Evolutionary conservation across 2,113 vertebrate genomes (phyloP).

Genomic region (Notechis scutatus): DNA sequence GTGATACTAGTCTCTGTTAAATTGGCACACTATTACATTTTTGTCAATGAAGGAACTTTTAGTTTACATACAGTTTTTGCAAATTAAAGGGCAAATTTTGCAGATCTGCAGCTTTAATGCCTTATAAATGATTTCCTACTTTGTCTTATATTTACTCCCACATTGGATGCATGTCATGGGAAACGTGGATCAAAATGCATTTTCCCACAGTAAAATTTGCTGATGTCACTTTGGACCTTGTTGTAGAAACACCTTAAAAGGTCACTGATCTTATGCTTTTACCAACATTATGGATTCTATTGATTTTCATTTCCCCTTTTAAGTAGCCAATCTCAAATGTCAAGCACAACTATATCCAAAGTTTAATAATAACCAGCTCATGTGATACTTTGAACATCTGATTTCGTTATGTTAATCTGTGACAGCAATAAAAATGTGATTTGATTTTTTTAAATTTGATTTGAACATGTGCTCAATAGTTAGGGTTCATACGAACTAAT

Average conservation of each 20-base stretch:
- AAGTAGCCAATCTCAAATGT: not conserved
- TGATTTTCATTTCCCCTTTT: not conserved
- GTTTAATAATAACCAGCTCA: not conserved
- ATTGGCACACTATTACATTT: not conserved
- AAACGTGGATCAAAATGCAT: constrained; percentile 22
- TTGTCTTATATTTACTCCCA: constrained; percentile 28
- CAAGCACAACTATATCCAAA: not conserved
- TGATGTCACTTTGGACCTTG: constrained; percentile 20
- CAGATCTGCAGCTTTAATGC: not conserved
- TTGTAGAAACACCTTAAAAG: constrained; percentile 7
- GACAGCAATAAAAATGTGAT: not conserved
- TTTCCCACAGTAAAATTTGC: constrained; percentile 25
- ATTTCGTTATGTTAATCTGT: not conserved
- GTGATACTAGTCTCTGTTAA: not conserved
- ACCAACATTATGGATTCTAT: not conserved
- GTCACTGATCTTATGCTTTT: not conserved
- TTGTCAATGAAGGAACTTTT: not conserved
- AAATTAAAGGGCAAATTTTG: constrained; percentile 10
- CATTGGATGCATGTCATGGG: constrained; percentile 2
- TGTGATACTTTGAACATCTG: not conserved
- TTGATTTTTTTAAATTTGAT: not conserved
- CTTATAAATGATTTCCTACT: not conserved
- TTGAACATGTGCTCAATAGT: not conserved
- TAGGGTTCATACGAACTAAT: not conserved
- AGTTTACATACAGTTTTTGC: not conserved